A percentile compares a stretch with the other conserved stretches of the same genome.
phyloP scores from a whole-genome alignment of 2,797 vertebrate species.

The Pseudochirops cupreus region DNA sequence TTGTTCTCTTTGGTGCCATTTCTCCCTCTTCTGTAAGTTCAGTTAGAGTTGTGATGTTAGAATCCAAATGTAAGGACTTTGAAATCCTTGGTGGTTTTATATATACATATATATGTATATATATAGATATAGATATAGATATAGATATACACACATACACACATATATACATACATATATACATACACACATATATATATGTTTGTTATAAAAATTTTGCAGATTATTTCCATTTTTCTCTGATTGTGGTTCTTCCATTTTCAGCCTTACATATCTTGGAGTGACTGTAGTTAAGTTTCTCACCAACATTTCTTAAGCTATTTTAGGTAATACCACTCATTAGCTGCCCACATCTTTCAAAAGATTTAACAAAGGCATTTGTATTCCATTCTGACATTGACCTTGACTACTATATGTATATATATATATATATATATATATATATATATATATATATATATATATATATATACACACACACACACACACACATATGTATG shows the following conservation, averaged over 20 bases:
- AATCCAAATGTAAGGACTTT: background rate
- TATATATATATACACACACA: too few relatives aligned
- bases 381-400: background rate
- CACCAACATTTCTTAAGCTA: background rate
- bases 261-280: background rate
- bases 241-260: background rate
- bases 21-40: background rate
- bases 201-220: background rate
- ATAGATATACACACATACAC: too few relatives aligned
- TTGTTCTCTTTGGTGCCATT: background rate
- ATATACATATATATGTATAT: too few relatives aligned
- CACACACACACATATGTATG: too few relatives aligned
- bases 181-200: background rate
- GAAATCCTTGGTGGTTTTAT: background rate
- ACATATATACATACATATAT: background rate
- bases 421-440: too few relatives aligned
- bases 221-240: background rate
- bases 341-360: background rate
- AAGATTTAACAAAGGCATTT: background rate
- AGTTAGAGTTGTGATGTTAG: background rate
- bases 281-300: background rate
- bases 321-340: background rate
- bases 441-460: too few relatives aligned
- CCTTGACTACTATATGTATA: background rate
- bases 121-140: too few relatives aligned